Evolutionary conservation across 2,113 vertebrate genomes (phyloP).

Genomic region (Cyprinodon brontotheroides): DNA sequence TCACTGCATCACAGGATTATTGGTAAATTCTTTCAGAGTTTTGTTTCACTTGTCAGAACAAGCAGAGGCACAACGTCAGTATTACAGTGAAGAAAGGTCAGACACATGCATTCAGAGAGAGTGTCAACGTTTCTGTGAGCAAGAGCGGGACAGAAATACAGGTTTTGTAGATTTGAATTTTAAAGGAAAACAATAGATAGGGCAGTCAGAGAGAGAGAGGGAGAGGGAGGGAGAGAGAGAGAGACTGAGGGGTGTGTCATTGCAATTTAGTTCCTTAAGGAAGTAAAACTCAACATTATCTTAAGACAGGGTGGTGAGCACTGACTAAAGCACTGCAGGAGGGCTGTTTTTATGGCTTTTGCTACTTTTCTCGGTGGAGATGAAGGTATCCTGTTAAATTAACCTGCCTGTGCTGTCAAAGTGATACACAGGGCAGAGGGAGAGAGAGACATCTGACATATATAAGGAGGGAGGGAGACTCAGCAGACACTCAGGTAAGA

Average conservation of each 20-base stretch:
- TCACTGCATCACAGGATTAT: constrained; percentile 71
- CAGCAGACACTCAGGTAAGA: constrained; percentile 70
- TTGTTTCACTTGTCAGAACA: constrained; percentile 81
- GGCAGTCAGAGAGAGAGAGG: constrained; percentile 46
- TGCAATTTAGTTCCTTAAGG: constrained; percentile 85
- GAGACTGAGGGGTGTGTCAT: constrained; percentile 80
- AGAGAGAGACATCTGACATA: constrained; percentile 56
- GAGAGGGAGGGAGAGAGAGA: constrained; percentile 35
- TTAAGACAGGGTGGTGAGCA: constrained; percentile 68
- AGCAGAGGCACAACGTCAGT: constrained; percentile 75
- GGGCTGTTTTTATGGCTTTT: constrained; percentile 25
- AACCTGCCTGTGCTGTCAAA: constrained; percentile 56
- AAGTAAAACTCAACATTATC: constrained; percentile 80
- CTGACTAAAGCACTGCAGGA: constrained; percentile 53
- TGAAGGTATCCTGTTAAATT: constrained; percentile 52
- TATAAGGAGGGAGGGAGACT: constrained; percentile 68
- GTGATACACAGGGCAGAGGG: constrained; percentile 42
- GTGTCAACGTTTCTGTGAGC: constrained; percentile 17
- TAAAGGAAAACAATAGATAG: constrained; percentile 34
- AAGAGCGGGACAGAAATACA: constrained; percentile 29
- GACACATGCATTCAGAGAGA: constrained; percentile 15
- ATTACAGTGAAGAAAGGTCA: constrained; percentile 16
- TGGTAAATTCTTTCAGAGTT: constrained; percentile 79
- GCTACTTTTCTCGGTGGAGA: constrained; percentile 28
- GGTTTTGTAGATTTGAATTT: constrained; percentile 32